Evolutionary conservation across 2,113 vertebrate genomes (phyloP), one percentile per base, ranked within the genome.

Genomic region (Ciconia stormi): DNA sequence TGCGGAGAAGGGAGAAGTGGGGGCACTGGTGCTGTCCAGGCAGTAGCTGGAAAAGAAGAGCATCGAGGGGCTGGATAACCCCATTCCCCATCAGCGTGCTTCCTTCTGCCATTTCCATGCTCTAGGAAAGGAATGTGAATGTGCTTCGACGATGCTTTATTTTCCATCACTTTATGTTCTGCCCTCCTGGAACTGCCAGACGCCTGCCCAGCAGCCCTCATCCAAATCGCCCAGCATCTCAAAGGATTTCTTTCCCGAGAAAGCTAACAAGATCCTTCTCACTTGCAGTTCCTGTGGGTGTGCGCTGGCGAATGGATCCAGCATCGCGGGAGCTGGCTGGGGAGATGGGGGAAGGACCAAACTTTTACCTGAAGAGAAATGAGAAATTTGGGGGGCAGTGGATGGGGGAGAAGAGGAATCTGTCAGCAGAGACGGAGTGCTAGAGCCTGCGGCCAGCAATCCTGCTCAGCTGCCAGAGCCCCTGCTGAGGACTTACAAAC

Each of bases 281-380:
- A 7, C 29, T 32, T 30, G 52, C 11, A 16, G 30, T 46, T 72
- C 58, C 59, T 0, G 0, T 4, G n/a, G 11, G 11, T 29, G 25
- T 50, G 46, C 40, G 10, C 17, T 9, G 21, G 14, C 16, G 22
- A 87, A 80, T 4, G 29, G 29, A 49, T 42, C 42, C 65, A 56
- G 42, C 62, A 21, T 15, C 3, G 1, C 0, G 23, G 66, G 63
- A 42, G 59, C 30, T 74, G 49, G 13, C 56, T 50, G 50, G 36
- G 53, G 18, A 53, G 16, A 23, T 2, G 34, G 27, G 23, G 52
- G n/a, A 65, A 92, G 61, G 4, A 80, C 30, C 52, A 61, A 49
- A 56, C 19, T 23, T 56, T 34, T 56, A 36, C 23, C 27, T 65
- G 63, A 62, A 30, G 0, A 52, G 82, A 67, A 63, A 62, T 13